Evolutionary conservation across 2,888 invertebrate species (phyloP).

Genomic region (Emmelina monodactyla): DNA sequence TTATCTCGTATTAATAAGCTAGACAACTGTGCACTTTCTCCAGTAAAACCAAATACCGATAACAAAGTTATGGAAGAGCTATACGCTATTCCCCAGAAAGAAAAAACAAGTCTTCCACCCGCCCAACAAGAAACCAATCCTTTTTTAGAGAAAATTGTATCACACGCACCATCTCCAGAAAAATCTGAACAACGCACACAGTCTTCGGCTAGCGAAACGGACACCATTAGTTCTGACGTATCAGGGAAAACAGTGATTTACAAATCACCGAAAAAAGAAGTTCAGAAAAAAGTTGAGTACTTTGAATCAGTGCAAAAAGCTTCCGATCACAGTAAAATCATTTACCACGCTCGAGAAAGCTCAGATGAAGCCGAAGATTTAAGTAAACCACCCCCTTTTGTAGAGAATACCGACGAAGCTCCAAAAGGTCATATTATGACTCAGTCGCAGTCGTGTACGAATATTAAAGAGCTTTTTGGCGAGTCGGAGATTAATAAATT

Average conservation of each 20-base stretch:
- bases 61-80: conserved; percentile 70
- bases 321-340: conserved; percentile 47
- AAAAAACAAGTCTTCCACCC: conserved; percentile 30
- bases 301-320: conserved; percentile 74
- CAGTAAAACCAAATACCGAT: no score
- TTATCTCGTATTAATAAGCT: conserved; percentile 69
- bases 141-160: conserved; percentile 4
- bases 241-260: conserved; percentile 75
- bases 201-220: conserved; percentile 71
- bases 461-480: conserved; percentile 84
- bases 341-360: conserved; percentile 63
- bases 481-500: conserved; percentile 71
- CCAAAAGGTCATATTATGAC: conserved; percentile 38
- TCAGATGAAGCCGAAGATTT: conserved; percentile 42
- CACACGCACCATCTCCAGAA: conserved; percentile 22
- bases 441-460: conserved; percentile 75
- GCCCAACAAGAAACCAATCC: conserved; percentile 16
- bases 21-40: conserved; percentile 26
- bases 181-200: conserved; percentile 39
- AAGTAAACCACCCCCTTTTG: conserved; percentile 15
- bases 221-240: conserved; percentile 76
- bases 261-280: conserved; percentile 67
- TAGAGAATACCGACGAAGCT: conserved; percentile 22
- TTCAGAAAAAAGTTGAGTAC: conserved; percentile 79
- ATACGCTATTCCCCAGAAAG: conserved; percentile 53